Evolutionary conservation across 2,797 vertebrate species (phyloP).

Genomic region (Eulemur mongoz): DNA sequence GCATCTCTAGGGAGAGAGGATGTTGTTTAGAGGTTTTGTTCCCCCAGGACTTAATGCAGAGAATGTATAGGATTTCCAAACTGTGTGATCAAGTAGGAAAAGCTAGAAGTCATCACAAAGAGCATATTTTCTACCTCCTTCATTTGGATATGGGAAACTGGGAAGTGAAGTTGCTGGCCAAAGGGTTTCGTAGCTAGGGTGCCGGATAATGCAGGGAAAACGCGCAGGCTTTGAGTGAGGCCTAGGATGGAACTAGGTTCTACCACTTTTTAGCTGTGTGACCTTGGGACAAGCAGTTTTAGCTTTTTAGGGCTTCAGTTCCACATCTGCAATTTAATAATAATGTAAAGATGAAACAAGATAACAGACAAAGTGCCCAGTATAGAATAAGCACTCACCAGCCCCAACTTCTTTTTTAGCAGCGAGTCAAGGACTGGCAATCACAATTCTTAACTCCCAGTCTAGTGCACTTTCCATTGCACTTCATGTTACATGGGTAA

Average conservation of each 20-base stretch:
- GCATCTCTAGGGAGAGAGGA: background rate
- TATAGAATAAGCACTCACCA: background rate
- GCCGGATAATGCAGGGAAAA: background rate
- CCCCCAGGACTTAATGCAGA: background rate
- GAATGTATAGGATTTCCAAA: background rate
- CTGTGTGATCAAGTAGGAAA: background rate
- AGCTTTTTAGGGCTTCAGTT: background rate
- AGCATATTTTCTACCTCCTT: background rate
- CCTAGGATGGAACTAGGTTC: background rate
- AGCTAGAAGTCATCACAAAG: background rate
- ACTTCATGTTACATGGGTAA: background rate
- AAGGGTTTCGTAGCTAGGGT: background rate
- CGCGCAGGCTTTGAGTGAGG: background rate
- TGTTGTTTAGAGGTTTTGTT: background rate
- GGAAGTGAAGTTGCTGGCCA: background rate
- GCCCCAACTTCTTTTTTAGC: background rate
- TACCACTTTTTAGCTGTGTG: background rate
- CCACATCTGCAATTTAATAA: background rate
- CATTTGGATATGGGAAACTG: background rate
- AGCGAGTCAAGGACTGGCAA: background rate
- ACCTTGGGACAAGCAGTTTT: background rate
- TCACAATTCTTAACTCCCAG: background rate
- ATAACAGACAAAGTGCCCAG: background rate
- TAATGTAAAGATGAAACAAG: background rate
- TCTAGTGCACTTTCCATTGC: background rate